These are phyloP conservation scores for Heliconius eleuchia DNA, from an alignment of 1,140 invertebrate species.

Conservation along the genomic window DNA sequence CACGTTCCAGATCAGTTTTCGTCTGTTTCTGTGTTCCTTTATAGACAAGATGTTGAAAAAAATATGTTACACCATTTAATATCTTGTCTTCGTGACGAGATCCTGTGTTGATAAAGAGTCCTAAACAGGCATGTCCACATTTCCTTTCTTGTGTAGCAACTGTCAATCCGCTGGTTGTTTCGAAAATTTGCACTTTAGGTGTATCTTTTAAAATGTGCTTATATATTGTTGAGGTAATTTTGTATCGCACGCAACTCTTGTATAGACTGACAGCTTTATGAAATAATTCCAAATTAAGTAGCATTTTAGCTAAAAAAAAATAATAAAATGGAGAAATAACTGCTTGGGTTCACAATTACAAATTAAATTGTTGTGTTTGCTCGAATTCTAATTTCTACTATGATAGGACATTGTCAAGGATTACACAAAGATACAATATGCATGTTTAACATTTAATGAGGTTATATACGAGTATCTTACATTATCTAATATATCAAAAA, in stretches of 20 bases:
- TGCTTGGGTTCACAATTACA: no score
- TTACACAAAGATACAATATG: neutral
- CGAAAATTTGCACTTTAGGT: slow-evolving; percentile 34
- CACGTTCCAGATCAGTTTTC: slow-evolving; percentile 85
- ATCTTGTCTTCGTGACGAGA: slow-evolving; percentile 85
- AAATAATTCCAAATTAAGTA: neutral
- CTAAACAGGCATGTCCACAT: slow-evolving; percentile 82
- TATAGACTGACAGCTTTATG: neutral
- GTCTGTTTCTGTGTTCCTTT: slow-evolving; percentile 86
- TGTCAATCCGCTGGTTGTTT: slow-evolving; percentile 52
- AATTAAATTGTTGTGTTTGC: neutral
- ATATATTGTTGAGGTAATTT: slow-evolving; percentile 6
- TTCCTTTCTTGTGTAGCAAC: slow-evolving; percentile 57
- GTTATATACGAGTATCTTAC: neutral
- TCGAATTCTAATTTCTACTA: neutral
- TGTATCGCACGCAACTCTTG: neutral
- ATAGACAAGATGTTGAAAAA: slow-evolving; percentile 91
- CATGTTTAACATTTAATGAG: neutral
- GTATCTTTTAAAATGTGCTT: slow-evolving; percentile 22
- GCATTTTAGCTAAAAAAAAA: neutral
- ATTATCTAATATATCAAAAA: neutral
- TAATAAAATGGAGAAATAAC: neutral
- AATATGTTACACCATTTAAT: slow-evolving; percentile 89
- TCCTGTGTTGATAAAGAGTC: slow-evolving; percentile 89
- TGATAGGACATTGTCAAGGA: neutral